Base-by-base conservation (phyloP, 30 jellyfish, hydroid and myxozoan genomes). In the Aurelia sp. region DNA sequence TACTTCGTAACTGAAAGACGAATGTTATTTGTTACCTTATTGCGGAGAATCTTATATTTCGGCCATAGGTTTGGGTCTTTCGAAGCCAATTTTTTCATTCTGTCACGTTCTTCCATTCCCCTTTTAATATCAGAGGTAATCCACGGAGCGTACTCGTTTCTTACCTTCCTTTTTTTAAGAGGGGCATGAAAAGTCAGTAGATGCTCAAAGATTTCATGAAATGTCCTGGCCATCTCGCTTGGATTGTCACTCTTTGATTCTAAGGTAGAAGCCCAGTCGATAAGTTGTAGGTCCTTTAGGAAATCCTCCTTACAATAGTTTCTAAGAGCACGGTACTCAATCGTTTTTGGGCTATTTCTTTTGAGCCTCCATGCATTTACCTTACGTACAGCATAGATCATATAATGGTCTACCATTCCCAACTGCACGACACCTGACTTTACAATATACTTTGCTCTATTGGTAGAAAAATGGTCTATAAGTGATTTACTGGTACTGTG, bases 391-490 rank as follows among this genome's bases (percentile, higher is more conserved):
- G 2, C 33, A 27, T 27, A 2, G 33, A 27, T 27, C 33, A 27
- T 27, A 27, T 27, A 27, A 27, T 27, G 33, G 33, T 27, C 33
- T 3, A 31, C 62, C 80, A 21, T 40, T 11, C 80, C 79, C 13
- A 24, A 9, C 19, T 67, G 13, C 13, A 67, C 52, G 60, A 67
- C 57, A 35, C 19, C 52, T 0, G 19, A 7, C 19, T 67, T 9
- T 24, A 3, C 0, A 67, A 67, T 16, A 21, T 67, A 67, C 58
- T 67, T 67, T 16, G 79, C 60, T 16, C 58, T n/a, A 16, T n/a
- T 16, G 52, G 79, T 16, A 67, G 79, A 67, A 24, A n/a, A 67
- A 67, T 67, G 79, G 79, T 22, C 64, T 27, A 70, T 27, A 27
- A 27, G 33, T 27, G 33, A 27, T 27, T 27, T 27, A 27, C 33